Conservation (phyloP, 2,888 invertebrate species). For the Tetropium fuscum region DNA sequence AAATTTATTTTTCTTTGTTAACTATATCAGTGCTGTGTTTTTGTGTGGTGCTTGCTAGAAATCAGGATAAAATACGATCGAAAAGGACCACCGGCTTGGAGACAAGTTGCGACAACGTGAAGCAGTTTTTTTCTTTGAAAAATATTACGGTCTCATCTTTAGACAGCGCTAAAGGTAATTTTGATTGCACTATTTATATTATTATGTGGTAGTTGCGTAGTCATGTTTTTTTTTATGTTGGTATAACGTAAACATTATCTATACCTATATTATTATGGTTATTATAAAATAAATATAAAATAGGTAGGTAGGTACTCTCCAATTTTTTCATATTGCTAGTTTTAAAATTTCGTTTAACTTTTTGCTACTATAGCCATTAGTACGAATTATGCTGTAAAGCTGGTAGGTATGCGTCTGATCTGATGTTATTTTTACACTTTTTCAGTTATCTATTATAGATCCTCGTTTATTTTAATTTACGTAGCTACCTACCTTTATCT, state of each 20-base stretch:
- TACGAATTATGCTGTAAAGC: too few relatives aligned
- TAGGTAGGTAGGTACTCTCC: too few relatives aligned
- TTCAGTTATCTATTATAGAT: too few relatives aligned
- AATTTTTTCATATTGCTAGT: too few relatives aligned
- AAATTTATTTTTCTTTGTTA: slow-evolving; percentile 4
- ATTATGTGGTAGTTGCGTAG: neutral
- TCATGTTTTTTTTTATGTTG: too few relatives aligned
- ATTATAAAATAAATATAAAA: too few relatives aligned
- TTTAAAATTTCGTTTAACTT: neutral
- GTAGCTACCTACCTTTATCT: too few relatives aligned
- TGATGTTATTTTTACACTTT: too few relatives aligned
- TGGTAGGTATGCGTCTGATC: too few relatives aligned
- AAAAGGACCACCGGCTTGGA: slow-evolving; percentile 39
- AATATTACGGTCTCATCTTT: slow-evolving; percentile 45
- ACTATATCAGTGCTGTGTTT: slow-evolving; percentile 45
- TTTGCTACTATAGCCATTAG: too few relatives aligned
- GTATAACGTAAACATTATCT: neutral
- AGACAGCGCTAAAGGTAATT: slow-evolving; percentile 45
- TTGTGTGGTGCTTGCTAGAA: slow-evolving; percentile 50
- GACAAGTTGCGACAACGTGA: slow-evolving; percentile 48
- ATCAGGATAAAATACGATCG: slow-evolving; percentile 45
- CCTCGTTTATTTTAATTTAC: too few relatives aligned
- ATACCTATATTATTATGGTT: too few relatives aligned
- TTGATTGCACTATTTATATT: neutral
- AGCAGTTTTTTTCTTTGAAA: slow-evolving; percentile 50